Base-by-base conservation (phyloP, 2,888 invertebrate genomes). In the Cantharis flavilabris region DNA sequence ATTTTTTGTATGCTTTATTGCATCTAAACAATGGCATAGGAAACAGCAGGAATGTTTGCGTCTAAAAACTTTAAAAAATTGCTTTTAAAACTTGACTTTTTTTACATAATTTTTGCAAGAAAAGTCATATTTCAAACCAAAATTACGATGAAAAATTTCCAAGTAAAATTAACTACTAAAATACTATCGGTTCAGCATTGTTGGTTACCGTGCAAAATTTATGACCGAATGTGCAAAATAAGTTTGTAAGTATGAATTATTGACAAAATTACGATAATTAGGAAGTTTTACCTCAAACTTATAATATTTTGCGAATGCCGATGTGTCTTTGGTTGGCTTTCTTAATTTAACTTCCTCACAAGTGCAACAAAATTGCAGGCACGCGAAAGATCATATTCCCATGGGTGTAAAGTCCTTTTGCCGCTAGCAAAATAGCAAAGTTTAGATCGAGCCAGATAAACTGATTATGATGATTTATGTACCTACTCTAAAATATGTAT, bases 371-470 rank as follows among this genome's bases (percentile, higher is more conserved):
- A 76, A 71, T 76, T 76, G 62, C 71, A 71, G 71, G 73, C 71
- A 73, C 62, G 81, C 82, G 82, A 82, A 81, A 82, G 83, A 80
- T 81, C 78, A 79, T 70, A 77, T 84, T 84, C 84, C 84, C 83
- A 69, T 78, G 82, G 83, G 85, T 83, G 30, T 67, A 71, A 63
- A 70, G 75, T 78, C 78, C 78, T 75, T 73, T 70, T 75, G 78
- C 77, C 83, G 83, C 83, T 81, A 83, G 84, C 84, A 84, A 86
- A 85, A 86, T 85, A 83, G 83, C 84, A 84, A 87, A 86, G 85
- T 86, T 86, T 85, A 86, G 86, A 86, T 86, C 85, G 84, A 86
- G 84, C 84, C 82, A 84, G 86, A 87, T 87, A 87, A 86, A 86
- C 85, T 85, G 86, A 86, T 86, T 86, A 86, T 82, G 84, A 86